Base-by-base conservation (phyloP, 2,113 vertebrate species). In the Gymnorhina tibicen region DNA sequence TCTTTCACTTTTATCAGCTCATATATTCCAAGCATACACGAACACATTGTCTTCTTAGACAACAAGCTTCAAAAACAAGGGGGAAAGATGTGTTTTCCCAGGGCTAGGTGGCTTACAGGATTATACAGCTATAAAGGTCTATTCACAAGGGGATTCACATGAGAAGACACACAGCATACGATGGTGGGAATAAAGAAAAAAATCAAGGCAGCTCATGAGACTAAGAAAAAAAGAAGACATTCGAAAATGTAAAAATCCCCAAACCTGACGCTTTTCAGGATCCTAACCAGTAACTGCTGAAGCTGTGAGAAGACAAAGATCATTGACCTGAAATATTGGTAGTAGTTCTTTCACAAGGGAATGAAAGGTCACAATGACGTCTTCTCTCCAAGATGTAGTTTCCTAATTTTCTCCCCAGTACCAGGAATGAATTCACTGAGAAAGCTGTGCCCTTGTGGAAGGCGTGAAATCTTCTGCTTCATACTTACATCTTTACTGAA, bases 261-360 rank as follows among this genome's bases (percentile, higher is more conserved):
- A 69, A 74, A 79, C 13, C 14, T 66, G 66, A 58, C 32, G 58
- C 28, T 93, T 96, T 94, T 91, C 93, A 62, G 75, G 41, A 92
- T 95, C 66, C 76, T 92, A 93, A 76, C 68, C 69, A 28, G 39
- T 82, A 75, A 85, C 47, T 30, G 60, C 85, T 91, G 89, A 74
- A 87, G 77, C 76, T 73, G 68, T 78, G 55, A 95, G 56, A 95
- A 97, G 84, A 96, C 89, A 98, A 97, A 97, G 97, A 95, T 98
- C 96, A 97, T 69, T 90, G 95, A 93, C 80, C 82, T 96, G 95
- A 94, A 92, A 97, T 97, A 95, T 53, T 27, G 55, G 91, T 84
- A 95, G 85, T 68, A 94, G 79, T 58, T 94, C 41, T 94, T 97
- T 95, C 73, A 37, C 50, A 83, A 88, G 93, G 82, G 85, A 97